Evolutionary conservation across 2,888 invertebrate genomes (phyloP), one percentile per base, ranked within the genome.

Genomic region (Caenorhabditis wallacei): DNA sequence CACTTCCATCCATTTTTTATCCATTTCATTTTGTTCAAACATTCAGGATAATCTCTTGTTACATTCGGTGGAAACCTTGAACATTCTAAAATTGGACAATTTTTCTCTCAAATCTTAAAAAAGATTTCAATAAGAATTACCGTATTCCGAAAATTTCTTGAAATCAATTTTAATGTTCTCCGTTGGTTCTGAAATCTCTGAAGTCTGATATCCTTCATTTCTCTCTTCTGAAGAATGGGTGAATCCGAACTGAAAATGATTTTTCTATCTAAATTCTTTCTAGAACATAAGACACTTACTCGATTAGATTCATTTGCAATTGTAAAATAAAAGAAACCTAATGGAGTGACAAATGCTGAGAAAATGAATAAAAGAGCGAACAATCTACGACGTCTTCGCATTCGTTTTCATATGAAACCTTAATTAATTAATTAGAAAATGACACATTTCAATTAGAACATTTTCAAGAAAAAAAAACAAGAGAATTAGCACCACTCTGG

Each of bases 1-100:
- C 24, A 80, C 79, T 92, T 89, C 93, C 93, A 93, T 89, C 92
- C 92, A 16, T 88, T 76, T 18, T 84, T 85, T 92, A 93, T 93
- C 93, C 93, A 92, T 35, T 85, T 46, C 66, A 89, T 66, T 56
- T 89, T 88, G 35, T 66, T 68, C 53, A 54, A 56, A 68, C 88
- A 88, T 22, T 84, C 72, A 1, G 88, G 88, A 78, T 78, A 71
- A 3, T 40, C 51, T n/a, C 0, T 22, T 16, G 48, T 22, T 7
- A 72, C 24, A 51, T 80, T 68, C 1, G 22, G 1, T 3, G 68
- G 61, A 26, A 80, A 80, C 10, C 35, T 22, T 1, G 59, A 46
- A 26, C 80, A 80, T 54, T 72, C 80, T 80, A 40, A 80, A 64
- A 40, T 35, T 7, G 24, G 1, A 30, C 18, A 30, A 11, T 10